Evolutionary conservation across 1,140 invertebrate species (phyloP).

Genomic region (Trichoplusia ni): DNA sequence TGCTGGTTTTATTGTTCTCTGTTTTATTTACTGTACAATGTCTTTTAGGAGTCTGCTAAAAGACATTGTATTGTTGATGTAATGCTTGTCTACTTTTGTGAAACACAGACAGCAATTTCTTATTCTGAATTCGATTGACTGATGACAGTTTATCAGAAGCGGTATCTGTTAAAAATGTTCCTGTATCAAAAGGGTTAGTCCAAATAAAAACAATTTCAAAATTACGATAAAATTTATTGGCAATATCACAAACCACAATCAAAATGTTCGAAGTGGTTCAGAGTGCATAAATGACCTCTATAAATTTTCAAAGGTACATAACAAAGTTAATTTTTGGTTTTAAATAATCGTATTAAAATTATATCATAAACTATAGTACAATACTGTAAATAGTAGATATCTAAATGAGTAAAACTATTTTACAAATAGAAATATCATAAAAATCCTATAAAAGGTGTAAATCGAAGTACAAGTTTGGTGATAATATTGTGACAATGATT

Average conservation of each 20-base stretch:
- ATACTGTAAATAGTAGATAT: constrained; percentile 27
- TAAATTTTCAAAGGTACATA: constrained; percentile 21
- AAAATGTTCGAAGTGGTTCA: not conserved
- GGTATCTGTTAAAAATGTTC: not conserved
- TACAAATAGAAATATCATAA: constrained; percentile 35
- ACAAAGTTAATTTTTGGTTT: constrained; percentile 22
- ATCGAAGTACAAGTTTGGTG: constrained; percentile 21
- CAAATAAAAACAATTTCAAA: not conserved
- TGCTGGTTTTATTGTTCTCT: not conserved
- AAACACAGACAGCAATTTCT: no score
- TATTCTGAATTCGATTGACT: no score
- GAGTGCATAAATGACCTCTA: no score
- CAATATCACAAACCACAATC: constrained; percentile 22
- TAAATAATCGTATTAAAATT: no score
- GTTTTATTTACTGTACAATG: not conserved
- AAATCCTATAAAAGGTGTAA: constrained; percentile 23
- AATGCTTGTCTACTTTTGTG: no score
- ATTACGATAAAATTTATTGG: constrained; percentile 13
- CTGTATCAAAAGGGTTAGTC: not conserved
- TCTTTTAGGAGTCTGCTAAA: no score
- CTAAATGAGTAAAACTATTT: constrained; percentile 27
- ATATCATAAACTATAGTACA: constrained; percentile 18
- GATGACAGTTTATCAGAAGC: no score
- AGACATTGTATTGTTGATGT: no score
- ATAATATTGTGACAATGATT: constrained; percentile 11